Evolutionary conservation across 2,797 vertebrate species (phyloP).

Genomic region (Phoxinus dragarum): DNA sequence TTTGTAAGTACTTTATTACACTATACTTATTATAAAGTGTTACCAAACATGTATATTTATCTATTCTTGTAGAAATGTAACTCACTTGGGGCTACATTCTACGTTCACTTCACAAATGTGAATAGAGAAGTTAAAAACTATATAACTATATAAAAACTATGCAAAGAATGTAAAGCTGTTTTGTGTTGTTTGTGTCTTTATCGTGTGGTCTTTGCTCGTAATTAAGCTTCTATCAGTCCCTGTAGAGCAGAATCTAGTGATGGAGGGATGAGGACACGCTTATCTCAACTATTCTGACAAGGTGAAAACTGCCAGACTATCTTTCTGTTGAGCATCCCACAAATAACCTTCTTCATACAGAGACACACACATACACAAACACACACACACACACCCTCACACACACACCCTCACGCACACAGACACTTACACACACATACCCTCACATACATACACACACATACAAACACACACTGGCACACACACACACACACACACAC

Average conservation of each 20-base stretch:
- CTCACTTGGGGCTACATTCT: too few species aligned
- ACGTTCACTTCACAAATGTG: background rate
- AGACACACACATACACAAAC: background rate
- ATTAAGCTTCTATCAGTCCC: conserved; percentile 6
- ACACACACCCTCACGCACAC: conserved; percentile 8
- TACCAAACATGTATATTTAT: background rate
- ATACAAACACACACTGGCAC: conserved; percentile 12
- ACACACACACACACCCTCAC: background rate
- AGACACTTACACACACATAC: background rate
- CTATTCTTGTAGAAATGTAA: background rate
- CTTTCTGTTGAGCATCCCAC: background rate
- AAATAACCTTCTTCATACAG: background rate
- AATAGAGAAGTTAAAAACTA: background rate
- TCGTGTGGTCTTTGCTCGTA: background rate
- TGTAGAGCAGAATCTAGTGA: conserved; percentile 1
- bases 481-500: conserved; percentile 12
- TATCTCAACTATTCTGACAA: conserved; percentile 46
- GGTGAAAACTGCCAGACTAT: background rate
- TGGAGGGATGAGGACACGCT: conserved; percentile 39
- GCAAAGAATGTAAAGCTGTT: background rate
- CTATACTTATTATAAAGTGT: too few species aligned
- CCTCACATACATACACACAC: conserved; percentile 11
- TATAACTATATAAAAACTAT: background rate
- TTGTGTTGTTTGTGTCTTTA: background rate
- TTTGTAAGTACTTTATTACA: too few species aligned